Percentiles rank a stretch among this genome's conserved stretches.
Conservation (phyloP, 2,888 invertebrate species). For the Xanthia togata region DNA sequence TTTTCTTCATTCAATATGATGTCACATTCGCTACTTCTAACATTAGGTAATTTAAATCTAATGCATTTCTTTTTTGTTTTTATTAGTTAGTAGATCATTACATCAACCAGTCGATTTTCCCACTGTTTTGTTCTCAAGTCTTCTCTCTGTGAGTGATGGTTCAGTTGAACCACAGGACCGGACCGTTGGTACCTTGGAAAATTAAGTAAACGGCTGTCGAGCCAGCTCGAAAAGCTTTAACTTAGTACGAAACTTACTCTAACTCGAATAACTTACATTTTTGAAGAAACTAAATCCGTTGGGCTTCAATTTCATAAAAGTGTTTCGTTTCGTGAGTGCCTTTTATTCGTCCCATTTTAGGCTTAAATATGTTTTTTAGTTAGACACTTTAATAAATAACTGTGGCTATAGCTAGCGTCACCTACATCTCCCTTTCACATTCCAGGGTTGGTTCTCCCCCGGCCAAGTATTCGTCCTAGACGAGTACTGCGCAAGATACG, state of each 20-base stretch:
- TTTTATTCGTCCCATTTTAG: neutral
- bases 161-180: no score
- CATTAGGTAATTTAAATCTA: no score
- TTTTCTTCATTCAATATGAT: no score
- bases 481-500: conserved; percentile 99
- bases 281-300: neutral
- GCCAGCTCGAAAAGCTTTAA: neutral
- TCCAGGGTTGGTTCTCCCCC: conserved; percentile 99
- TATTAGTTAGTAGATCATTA: neutral
- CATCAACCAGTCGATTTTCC: neutral
- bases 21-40: no score
- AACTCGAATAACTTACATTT: no score
- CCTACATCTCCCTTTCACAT: neutral
- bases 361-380: neutral
- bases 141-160: neutral
- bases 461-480: conserved; percentile 99
- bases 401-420: neutral
- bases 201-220: no score
- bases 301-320: no score
- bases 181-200: no score
- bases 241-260: neutral
- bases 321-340: neutral
- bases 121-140: neutral
- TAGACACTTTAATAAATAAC: neutral
- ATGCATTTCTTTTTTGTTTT: no score